Evolutionary conservation across 2,113 vertebrate species (phyloP), one percentile per base, ranked within the genome.

Genomic region (Poecile atricapillus): DNA sequence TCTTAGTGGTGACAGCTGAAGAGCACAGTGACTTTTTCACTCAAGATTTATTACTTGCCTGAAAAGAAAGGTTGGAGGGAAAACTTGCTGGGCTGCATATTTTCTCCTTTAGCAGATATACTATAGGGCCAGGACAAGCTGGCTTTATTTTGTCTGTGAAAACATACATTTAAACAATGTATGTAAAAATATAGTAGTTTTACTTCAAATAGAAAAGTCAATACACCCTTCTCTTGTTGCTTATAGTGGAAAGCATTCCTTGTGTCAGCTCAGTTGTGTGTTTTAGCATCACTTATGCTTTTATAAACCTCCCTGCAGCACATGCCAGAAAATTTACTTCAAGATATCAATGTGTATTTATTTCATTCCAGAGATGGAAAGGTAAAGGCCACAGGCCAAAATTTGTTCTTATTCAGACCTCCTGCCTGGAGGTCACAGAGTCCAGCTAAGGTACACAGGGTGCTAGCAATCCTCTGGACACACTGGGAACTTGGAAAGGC

Each of bases 11-110:
- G 97, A 98, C 96, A 98, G 95, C 89, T 97, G 91, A 97, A 97
- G 97, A 97, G 95, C 96, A 96, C 83, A 83, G 95, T 96, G 92
- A 97, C 91, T 97, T 97, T 97, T 98, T 97, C 78, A 70, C 87
- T 96, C 84, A 95, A 96, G 97, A 97, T 98, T 97, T 97, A 97
- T 97, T 98, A 87, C 90, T 95, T 97, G 96, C 92, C 75, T 93
- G 95, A 94, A 96, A 97, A 97, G 81, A 94, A 80, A 58, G 65
- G 33, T 93, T 95, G 94, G 87, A 85, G 92, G 75, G 68, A 96
- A 94, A 97, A 97, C 96, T 97, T 96, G 97, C 89, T 87, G 43
- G 96, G 64, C 96, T 88, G 73, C 96, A 94, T 98, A 97, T 94
- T 97, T 98, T 97, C 84, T 91, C 35, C 83, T 96, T 96, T 96